Conservation (phyloP, 2,888 invertebrate species). For the Gastracanthus pulcherrimus region DNA sequence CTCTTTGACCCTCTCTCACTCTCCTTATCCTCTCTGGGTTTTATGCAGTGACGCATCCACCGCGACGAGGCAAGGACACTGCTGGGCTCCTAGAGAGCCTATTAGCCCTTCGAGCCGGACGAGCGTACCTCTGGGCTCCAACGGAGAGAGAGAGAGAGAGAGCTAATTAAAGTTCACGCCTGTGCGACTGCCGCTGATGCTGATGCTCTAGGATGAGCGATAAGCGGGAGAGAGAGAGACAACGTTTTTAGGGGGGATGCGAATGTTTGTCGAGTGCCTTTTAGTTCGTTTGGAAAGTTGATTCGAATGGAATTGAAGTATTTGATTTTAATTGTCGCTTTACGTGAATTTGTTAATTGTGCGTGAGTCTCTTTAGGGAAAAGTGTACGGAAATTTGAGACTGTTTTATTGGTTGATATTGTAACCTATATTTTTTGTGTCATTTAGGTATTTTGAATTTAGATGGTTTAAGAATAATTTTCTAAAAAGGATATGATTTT, state of each 20-base stretch:
- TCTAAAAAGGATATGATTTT: too few relatives aligned
- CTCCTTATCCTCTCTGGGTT: constrained; percentile 31
- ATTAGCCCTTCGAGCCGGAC: neutral
- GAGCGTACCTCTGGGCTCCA: constrained; percentile 3
- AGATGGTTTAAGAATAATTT: too few relatives aligned
- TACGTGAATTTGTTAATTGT: neutral
- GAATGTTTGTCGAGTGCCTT: constrained; percentile 19
- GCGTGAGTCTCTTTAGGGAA: too few relatives aligned
- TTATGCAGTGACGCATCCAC: constrained; percentile 53
- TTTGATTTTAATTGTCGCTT: neutral
- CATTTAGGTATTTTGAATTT: too few relatives aligned
- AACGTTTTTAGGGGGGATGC: neutral
- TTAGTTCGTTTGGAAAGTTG: neutral
- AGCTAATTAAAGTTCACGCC: constrained; percentile 46
- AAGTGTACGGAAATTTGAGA: too few relatives aligned
- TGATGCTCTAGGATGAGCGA: neutral
- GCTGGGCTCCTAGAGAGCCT: too few relatives aligned
- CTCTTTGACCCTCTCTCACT: constrained; percentile 14
- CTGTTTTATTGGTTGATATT: too few relatives aligned
- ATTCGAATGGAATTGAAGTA: constrained; percentile 5
- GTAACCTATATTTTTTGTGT: too few relatives aligned
- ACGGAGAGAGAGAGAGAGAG: too few relatives aligned
- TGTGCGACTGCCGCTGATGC: neutral
- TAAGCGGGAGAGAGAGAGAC: neutral
- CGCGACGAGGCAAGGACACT: neutral